Conservation (phyloP, 2,113 vertebrate genomes). For the Rhinoderma darwinii region DNA sequence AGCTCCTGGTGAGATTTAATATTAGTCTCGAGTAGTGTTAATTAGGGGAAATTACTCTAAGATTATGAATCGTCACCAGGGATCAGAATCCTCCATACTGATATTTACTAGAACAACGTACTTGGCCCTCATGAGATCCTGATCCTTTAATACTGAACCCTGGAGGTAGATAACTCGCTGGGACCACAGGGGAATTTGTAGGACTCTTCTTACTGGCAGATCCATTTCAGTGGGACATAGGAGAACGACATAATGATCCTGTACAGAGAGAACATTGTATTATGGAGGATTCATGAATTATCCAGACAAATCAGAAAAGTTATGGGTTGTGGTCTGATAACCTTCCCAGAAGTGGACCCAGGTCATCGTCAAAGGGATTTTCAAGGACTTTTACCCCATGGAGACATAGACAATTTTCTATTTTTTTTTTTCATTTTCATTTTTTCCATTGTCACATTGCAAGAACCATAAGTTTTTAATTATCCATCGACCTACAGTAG, state of each 20-base stretch:
- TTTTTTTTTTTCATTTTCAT: too few species aligned
- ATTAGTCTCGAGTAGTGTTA: background rate
- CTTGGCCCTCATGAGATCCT: conserved; percentile 85
- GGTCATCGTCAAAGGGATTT: background rate
- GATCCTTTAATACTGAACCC: conserved; percentile 83
- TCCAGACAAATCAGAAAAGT: background rate
- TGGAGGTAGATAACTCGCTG: conserved; percentile 85
- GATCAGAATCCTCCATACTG: background rate
- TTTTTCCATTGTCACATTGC: too few species aligned
- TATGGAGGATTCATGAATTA: background rate
- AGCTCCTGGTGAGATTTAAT: background rate
- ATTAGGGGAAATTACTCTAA: background rate
- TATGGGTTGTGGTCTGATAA: too few species aligned
- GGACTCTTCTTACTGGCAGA: conserved; percentile 78
- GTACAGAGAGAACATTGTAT: background rate
- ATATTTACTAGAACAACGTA: conserved; percentile 63
- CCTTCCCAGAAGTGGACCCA: too few species aligned
- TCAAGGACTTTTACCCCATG: too few species aligned
- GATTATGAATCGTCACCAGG: background rate
- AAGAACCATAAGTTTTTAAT: too few species aligned
- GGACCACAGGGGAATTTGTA: conserved; percentile 84
- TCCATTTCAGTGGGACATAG: conserved; percentile 84
- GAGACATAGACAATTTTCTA: too few species aligned
- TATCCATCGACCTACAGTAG: too few species aligned
- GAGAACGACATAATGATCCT: conserved; percentile 86